phyloP scores from a whole-genome alignment of 2,797 vertebrate genomes.

The Calcarius lapponicus region DNA sequence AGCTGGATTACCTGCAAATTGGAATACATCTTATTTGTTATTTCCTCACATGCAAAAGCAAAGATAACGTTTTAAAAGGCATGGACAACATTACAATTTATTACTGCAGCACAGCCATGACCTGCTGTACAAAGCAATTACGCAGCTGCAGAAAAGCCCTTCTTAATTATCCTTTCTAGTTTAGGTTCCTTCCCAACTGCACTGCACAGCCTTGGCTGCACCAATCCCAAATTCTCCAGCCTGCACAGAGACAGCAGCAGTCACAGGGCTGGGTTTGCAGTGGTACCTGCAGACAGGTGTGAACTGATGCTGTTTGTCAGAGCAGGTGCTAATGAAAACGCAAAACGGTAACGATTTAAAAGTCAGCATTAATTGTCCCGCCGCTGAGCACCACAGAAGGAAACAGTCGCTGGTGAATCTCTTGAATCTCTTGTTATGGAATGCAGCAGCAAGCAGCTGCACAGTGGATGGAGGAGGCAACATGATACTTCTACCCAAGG shows the following conservation, averaged over 20 bases:
- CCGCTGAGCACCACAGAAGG: not conserved
- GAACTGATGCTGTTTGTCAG: not conserved
- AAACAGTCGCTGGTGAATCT: not conserved
- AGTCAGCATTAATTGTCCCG: not conserved
- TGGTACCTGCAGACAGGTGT: not conserved
- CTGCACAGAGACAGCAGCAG: not conserved
- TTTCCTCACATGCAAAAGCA: not conserved
- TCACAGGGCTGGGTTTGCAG: not conserved
- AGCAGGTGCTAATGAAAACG: conserved; percentile 17
- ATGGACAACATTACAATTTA: conserved; percentile 13
- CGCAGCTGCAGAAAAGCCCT: not conserved
- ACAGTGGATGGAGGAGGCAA: not conserved
- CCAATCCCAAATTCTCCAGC: not conserved
- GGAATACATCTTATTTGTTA: conserved; percentile 28
- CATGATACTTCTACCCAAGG: not conserved
- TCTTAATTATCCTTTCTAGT: not conserved
- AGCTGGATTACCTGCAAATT: conserved; percentile 42
- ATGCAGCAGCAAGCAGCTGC: not conserved
- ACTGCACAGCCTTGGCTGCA: not conserved
- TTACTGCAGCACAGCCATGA: not conserved
- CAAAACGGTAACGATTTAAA: not conserved
- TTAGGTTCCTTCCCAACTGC: not conserved
- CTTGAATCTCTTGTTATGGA: not conserved
- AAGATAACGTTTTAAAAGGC: not conserved
- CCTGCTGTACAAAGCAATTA: conserved; percentile 3